Conservation (phyloP, 2,113 vertebrate genomes). For the Crotalus viridis region DNA sequence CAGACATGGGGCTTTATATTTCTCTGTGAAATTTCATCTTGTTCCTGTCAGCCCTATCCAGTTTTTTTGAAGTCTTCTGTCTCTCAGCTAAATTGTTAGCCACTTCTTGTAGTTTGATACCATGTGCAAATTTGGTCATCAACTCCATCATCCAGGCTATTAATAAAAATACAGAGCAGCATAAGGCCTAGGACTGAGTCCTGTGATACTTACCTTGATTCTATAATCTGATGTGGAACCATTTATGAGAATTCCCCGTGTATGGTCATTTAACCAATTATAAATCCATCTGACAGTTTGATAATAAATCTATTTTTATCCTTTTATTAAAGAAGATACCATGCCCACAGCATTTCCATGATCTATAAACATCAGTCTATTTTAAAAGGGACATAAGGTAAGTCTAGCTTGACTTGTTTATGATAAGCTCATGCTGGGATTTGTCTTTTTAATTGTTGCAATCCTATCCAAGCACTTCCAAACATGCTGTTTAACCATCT, state of each 20-base stretch:
- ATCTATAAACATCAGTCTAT: background rate
- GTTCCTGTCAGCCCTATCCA: background rate
- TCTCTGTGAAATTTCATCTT: background rate
- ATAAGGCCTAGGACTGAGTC: background rate
- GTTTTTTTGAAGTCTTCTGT: background rate
- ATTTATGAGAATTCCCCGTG: background rate
- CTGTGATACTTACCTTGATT: background rate
- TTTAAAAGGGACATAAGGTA: background rate
- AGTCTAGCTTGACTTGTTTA: background rate
- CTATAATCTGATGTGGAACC: background rate
- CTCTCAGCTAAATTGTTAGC: background rate
- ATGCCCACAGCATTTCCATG: background rate
- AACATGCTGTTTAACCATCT: background rate
- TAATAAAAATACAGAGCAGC: background rate
- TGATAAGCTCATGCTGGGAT: background rate
- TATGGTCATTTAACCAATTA: background rate
- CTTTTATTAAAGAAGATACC: background rate
- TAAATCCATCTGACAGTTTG: background rate
- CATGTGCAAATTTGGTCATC: background rate
- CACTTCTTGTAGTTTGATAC: background rate
- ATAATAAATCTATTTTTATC: background rate
- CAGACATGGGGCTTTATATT: background rate
- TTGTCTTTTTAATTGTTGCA: background rate
- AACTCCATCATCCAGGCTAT: background rate
- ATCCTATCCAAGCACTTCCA: background rate